Evolutionary conservation across 2,888 invertebrate genomes (phyloP).

Genomic region (Barypeithes pellucidus): DNA sequence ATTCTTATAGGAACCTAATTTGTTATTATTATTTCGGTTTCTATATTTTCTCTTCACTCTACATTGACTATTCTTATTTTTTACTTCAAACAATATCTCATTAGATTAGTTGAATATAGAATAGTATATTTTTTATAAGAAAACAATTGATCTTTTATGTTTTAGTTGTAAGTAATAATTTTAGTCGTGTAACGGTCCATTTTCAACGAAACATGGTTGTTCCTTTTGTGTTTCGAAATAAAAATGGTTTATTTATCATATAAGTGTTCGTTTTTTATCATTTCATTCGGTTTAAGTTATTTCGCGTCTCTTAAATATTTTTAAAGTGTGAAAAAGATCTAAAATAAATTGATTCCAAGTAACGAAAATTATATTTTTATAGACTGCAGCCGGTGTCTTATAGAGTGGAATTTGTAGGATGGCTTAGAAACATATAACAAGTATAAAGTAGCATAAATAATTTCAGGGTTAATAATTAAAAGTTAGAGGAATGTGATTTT

Average conservation of each 20-base stretch:
- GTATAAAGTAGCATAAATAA: background rate
- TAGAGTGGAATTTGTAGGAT: slow-evolving; percentile 40
- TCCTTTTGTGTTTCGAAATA: slow-evolving; percentile 6
- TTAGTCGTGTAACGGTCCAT: background rate
- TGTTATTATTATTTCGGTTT: slow-evolving; percentile 39
- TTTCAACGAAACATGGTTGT: slow-evolving; percentile 14
- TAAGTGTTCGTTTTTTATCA: background rate
- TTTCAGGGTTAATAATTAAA: slow-evolving; percentile 6
- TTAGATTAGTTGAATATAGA: background rate
- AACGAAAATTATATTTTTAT: slow-evolving; percentile 43
- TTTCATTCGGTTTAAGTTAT: background rate
- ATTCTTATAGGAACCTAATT: slow-evolving; percentile 23
- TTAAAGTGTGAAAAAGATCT: slow-evolving; percentile 17
- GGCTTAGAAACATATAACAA: slow-evolving; percentile 29
- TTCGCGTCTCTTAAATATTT: background rate
- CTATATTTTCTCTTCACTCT: slow-evolving; percentile 7
- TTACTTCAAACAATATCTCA: slow-evolving; percentile 4
- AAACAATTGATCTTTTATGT: slow-evolving; percentile 24
- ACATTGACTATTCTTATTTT: slow-evolving; percentile 7
- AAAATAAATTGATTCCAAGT: slow-evolving; percentile 5
- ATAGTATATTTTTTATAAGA: background rate
- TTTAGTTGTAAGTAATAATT: background rate
- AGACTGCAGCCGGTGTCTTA: slow-evolving; percentile 50
- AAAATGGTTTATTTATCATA: slow-evolving; percentile 4
- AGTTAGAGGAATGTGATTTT: slow-evolving; percentile 16